A percentile compares a stretch with the other conserved stretches of the same genome.
Evolutionary conservation across 2,113 vertebrate genomes (phyloP).

Genomic region (Calidris pugnax): DNA sequence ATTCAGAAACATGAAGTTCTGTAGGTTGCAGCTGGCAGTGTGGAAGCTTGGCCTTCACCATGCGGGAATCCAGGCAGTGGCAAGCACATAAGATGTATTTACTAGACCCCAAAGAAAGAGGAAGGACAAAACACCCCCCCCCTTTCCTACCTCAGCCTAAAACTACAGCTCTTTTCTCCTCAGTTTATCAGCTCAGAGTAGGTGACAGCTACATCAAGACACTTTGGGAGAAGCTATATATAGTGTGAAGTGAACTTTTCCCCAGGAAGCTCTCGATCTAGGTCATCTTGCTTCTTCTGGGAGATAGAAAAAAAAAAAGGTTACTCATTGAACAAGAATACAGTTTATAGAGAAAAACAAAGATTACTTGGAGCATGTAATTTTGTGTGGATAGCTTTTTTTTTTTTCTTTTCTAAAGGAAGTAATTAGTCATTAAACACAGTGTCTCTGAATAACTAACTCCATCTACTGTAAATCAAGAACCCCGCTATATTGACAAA

Average conservation of each 20-base stretch:
- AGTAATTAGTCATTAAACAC: background rate
- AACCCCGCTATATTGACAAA: background rate
- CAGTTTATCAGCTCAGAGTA: background rate
- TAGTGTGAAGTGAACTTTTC: slow-evolving; percentile 16
- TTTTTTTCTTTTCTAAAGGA: background rate
- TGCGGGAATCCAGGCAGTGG: background rate
- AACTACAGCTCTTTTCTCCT: background rate
- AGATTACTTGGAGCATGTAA: background rate
- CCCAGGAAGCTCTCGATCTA: slow-evolving; percentile 25
- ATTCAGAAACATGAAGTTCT: background rate
- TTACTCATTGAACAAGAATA: background rate
- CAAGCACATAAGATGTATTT: accelerated
- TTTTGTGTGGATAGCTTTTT: background rate
- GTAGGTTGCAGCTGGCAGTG: background rate
- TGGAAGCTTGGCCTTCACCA: background rate
- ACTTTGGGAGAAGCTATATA: slow-evolving; percentile 1
- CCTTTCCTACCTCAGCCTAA: background rate
- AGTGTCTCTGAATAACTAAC: background rate
- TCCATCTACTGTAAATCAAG: background rate
- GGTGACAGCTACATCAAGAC: slow-evolving; percentile 1
- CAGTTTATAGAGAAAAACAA: background rate
- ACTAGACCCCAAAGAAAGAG: accelerated
- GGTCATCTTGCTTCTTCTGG: slow-evolving; percentile 11
- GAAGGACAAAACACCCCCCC: background rate
- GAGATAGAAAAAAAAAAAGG: background rate